A percentile compares a stretch with the other conserved stretches of the same genome.
These are phyloP conservation scores for Phymastichus coffea DNA, from an alignment of 1,140 invertebrate genomes.

Conservation along the genomic window DNA sequence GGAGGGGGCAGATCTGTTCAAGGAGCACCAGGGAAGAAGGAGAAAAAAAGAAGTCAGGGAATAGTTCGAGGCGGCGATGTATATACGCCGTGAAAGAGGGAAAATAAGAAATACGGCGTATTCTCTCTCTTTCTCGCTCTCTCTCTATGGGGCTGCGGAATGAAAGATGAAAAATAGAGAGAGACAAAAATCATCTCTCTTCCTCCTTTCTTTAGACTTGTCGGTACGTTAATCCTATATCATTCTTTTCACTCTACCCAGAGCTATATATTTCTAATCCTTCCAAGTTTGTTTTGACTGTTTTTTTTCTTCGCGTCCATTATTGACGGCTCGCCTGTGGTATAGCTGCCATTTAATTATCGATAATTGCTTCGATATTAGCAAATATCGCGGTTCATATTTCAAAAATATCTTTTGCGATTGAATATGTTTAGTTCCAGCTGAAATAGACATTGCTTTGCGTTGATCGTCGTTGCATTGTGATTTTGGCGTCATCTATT, in stretches of 20 bases:
- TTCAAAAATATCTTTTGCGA: too few relatives aligned
- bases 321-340: neutral
- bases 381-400: too few relatives aligned
- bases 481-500: too few relatives aligned
- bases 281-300: neutral
- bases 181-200: slow-evolving; percentile 1
- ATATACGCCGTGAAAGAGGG: neutral
- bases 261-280: neutral
- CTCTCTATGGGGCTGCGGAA: too few relatives aligned
- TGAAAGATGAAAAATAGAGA: slow-evolving; percentile 9
- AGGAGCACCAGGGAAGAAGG: neutral
- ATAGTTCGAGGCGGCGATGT: neutral
- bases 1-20: neutral
- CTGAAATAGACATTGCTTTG: too few relatives aligned
- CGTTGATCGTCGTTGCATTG: too few relatives aligned
- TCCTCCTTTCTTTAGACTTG: neutral
- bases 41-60: neutral
- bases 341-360: too few relatives aligned
- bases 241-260: neutral
- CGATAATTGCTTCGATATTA: too few relatives aligned
- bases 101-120: slow-evolving; percentile 1
- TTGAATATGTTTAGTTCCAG: too few relatives aligned
- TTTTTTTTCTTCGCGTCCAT: neutral
- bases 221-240: neutral
- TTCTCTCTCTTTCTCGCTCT: too few relatives aligned